phyloP scores from a whole-genome alignment of 2,888 invertebrate genomes.

The Pachliopta kotzebuea region DNA sequence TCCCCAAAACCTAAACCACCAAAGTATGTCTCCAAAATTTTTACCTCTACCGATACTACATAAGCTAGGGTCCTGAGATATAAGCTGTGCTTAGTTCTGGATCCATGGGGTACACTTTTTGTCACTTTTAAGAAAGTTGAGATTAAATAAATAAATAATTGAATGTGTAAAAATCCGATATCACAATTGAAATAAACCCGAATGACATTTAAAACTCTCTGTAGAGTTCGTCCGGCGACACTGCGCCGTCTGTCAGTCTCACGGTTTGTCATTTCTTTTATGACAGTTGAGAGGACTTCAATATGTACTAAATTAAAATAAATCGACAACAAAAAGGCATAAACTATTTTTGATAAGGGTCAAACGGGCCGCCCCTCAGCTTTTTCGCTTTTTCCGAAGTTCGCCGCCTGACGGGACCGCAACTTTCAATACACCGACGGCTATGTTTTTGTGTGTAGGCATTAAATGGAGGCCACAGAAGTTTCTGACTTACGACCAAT shows the following conservation, averaged over 20 bases:
- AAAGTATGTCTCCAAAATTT: too few relatives aligned
- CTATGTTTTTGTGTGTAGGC: slow-evolving; percentile 44
- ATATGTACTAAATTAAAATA: slow-evolving; percentile 27
- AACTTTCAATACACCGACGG: slow-evolving; percentile 35
- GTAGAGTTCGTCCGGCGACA: not conserved
- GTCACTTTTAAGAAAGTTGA: too few relatives aligned
- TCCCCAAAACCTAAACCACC: too few relatives aligned
- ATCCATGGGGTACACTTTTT: too few relatives aligned
- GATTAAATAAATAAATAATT: too few relatives aligned
- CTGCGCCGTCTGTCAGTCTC: not conserved
- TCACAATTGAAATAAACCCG: not conserved
- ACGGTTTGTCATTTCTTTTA: slow-evolving; percentile 21
- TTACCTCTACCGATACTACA: too few relatives aligned
- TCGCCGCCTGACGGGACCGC: slow-evolving; percentile 28
- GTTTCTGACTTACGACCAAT: slow-evolving; percentile 41
- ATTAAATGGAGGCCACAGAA: slow-evolving; percentile 46
- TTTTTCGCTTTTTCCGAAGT: slow-evolving; percentile 23
- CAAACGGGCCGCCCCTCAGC: slow-evolving; percentile 44
- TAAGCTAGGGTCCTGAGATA: too few relatives aligned
- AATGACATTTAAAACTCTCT: not conserved
- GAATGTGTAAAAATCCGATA: not conserved
- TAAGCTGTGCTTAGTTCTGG: too few relatives aligned
- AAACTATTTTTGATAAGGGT: slow-evolving; percentile 48
- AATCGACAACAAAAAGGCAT: slow-evolving; percentile 26
- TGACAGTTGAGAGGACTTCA: slow-evolving; percentile 18